Conservation (phyloP, 2,888 invertebrate genomes). For the Andrena bucephala region DNA sequence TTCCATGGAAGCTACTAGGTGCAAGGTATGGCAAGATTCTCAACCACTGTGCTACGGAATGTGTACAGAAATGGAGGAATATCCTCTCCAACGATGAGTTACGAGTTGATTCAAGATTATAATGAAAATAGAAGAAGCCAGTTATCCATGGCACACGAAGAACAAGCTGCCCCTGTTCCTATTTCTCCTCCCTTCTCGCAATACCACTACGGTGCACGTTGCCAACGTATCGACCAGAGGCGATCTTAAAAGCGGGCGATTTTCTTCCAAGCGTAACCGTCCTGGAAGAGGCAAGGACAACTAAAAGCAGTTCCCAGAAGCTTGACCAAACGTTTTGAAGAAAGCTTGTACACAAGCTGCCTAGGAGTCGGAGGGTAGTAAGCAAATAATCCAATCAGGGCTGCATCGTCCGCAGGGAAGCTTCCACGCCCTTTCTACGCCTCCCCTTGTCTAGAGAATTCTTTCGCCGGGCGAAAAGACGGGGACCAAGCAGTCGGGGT, state of each 20-base stretch:
- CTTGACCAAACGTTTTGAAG: slow-evolving; percentile 46
- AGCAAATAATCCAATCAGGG: slow-evolving; percentile 80
- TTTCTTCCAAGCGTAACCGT: not conserved
- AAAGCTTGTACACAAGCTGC: slow-evolving; percentile 50
- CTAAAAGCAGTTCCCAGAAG: not conserved
- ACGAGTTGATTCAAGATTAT: not conserved
- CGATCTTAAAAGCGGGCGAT: not conserved
- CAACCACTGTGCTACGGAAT: not conserved
- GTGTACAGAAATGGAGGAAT: not conserved
- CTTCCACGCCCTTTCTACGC: slow-evolving; percentile 8
- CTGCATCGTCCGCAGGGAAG: slow-evolving; percentile 45
- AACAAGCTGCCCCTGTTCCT: not conserved
- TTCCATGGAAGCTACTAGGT: not conserved
- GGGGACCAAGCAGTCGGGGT: not conserved
- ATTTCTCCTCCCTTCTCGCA: not conserved
- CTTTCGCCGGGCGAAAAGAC: slow-evolving; percentile 40
- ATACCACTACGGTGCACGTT: too few species aligned
- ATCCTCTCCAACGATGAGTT: not conserved
- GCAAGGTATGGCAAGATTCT: not conserved
- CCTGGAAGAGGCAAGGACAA: not conserved
- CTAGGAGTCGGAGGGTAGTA: slow-evolving; percentile 66
- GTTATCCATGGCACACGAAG: not conserved
- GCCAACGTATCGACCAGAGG: too few species aligned
- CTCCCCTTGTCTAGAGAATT: slow-evolving; percentile 47
- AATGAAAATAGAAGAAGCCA: not conserved